Base-by-base conservation (phyloP, 2,888 invertebrate species). In the Drosophila affinis region DNA sequence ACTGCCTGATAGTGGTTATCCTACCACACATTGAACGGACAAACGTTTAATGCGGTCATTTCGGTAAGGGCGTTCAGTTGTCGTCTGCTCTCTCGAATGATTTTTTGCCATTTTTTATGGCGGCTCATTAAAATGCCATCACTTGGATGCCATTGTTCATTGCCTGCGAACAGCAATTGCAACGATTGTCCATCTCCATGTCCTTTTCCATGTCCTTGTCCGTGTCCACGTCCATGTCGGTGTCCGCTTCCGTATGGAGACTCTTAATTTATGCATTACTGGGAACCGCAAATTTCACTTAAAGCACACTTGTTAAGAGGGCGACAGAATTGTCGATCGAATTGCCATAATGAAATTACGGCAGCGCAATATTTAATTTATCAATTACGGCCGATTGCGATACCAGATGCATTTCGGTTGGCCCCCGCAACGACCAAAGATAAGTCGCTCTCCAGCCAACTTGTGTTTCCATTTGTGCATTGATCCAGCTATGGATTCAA, bases 211-310 rank as follows among this genome's bases (percentile, higher is more conserved):
- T 24, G 51, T n/a, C n/a, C n/a, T n/a, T n/a, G n/a, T 46, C 7
- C n/a, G 1, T 21, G 18, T 21, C 21, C 21, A 3, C 3, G 21
- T 21, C 21, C 21, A 3, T 21, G 21, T 21, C 21, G 3, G 21
- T 18, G 24, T 32, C 21, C 44, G 7, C 10, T 17, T 21, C 9
- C 34, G 39, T 9, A 18, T 21, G 48, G 45, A 54, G 34, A 57
- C 57, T 45, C 58, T 85, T 85, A 77, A 82, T 87, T 87, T 85
- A 87, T 87, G 72, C 64, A 72, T 62, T 65, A 77, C 54, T 68
- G 72, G 63, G 59, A 65, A 75, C 87, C 87, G 59, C 85, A 73
- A 79, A 79, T 79, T 79, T 88, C 82, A 85, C 86, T 82, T 81
- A 75, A 87, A 82, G 65, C 64, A 60, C 57, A 39, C 62, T 55